Conservation (phyloP, 1,140 invertebrate species). For the Temnothorax curvispinosus region DNA sequence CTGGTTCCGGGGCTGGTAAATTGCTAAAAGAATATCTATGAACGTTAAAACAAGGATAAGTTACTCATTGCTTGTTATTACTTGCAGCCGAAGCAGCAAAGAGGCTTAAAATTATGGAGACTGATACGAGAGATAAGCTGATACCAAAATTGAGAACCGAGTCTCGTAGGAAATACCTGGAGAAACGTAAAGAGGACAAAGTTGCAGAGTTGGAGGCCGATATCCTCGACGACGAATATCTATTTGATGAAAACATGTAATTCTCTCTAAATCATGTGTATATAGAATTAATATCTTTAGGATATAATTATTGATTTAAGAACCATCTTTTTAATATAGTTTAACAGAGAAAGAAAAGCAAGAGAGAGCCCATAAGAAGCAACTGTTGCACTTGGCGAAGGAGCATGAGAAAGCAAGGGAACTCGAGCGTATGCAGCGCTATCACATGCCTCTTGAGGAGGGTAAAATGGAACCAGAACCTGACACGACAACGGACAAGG, state of each 20-base stretch:
- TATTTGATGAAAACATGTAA: slow-evolving; percentile 96
- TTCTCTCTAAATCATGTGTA: slow-evolving; percentile 73
- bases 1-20: slow-evolving; percentile 84
- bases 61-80: slow-evolving; percentile 16
- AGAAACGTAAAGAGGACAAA: slow-evolving; percentile 98
- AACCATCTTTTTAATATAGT: slow-evolving; percentile 82
- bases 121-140: slow-evolving; percentile 93
- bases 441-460: slow-evolving; percentile 95
- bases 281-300: slow-evolving; percentile 8
- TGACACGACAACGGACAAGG: slow-evolving; percentile 93
- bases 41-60: slow-evolving; percentile 6
- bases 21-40: background rate
- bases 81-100: slow-evolving; percentile 92
- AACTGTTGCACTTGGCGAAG: slow-evolving; percentile 95
- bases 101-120: slow-evolving; percentile 93
- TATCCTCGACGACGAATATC: slow-evolving; percentile 98
- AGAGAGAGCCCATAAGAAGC: slow-evolving; percentile 96
- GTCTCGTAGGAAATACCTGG: slow-evolving; percentile 97
- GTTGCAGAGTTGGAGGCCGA: slow-evolving; percentile 97
- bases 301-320: slow-evolving; percentile 2
- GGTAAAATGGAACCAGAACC: slow-evolving; percentile 86
- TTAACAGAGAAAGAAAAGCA: slow-evolving; percentile 94
- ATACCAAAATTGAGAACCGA: slow-evolving; percentile 95
- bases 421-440: slow-evolving; percentile 96
- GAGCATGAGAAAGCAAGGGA: slow-evolving; percentile 98